phyloP scores from a whole-genome alignment of 2,113 vertebrate genomes.

The Promerops cafer region DNA sequence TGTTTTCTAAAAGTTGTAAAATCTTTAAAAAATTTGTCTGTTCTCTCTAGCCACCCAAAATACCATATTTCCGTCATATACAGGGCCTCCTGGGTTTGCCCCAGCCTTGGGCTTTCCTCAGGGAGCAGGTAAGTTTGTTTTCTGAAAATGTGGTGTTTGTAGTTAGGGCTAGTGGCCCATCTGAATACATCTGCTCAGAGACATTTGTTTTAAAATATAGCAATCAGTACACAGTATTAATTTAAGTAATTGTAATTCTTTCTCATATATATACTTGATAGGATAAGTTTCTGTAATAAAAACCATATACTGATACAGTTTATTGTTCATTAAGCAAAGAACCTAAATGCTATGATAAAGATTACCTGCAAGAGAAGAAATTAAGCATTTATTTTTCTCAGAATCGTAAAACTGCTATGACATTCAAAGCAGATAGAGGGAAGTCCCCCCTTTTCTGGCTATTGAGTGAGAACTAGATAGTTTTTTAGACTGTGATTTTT shows the following conservation, averaged over 20 bases:
- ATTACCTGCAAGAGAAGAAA: not conserved
- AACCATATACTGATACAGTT: not conserved
- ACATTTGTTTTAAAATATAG: not conserved
- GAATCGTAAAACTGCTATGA: not conserved
- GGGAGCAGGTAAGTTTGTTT: slow-evolving; percentile 60
- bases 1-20: not conserved
- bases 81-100: slow-evolving; percentile 69
- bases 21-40: not conserved
- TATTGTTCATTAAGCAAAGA: not conserved
- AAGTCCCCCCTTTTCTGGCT: not conserved
- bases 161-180: not conserved
- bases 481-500: not conserved
- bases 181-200: not conserved
- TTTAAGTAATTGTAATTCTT: not conserved
- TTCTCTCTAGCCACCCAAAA: slow-evolving; percentile 67
- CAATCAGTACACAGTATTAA: not conserved
- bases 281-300: not conserved
- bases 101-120: slow-evolving; percentile 71
- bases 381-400: not conserved
- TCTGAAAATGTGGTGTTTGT: not conserved
- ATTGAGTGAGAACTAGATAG: not conserved
- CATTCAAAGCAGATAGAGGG: not conserved
- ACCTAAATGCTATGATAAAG: not conserved
- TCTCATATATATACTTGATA: not conserved
- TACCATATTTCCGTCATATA: slow-evolving; percentile 68